phyloP scores from a whole-genome alignment of 2,888 invertebrate species.

The Globia sparganii region DNA sequence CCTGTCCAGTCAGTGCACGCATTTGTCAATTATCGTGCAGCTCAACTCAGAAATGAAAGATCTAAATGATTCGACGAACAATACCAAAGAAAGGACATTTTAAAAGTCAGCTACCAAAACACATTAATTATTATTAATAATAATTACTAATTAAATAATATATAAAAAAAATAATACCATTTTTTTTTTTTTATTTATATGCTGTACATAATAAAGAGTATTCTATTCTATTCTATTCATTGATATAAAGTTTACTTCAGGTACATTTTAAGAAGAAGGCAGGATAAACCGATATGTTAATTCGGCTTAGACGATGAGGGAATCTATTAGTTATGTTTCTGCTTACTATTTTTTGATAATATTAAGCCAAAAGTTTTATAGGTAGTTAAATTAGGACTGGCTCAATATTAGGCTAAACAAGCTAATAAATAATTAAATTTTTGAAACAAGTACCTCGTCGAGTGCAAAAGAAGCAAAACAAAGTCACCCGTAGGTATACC shows the following conservation, averaged over 20 bases:
- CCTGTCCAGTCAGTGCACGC: too few species aligned
- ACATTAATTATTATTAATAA: too few species aligned
- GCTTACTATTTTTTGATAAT: neutral
- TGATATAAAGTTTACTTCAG: neutral
- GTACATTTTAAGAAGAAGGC: neutral
- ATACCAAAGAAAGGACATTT: too few species aligned
- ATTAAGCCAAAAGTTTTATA: neutral
- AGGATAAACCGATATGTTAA: neutral
- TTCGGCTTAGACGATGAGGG: neutral
- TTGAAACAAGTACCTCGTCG: slow-evolving; percentile 30
- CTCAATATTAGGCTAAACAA: neutral
- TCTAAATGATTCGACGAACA: too few species aligned
- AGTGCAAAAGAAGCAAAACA: slow-evolving; percentile 46
- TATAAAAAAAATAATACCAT: too few species aligned
- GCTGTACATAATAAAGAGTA: too few species aligned
- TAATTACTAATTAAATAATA: too few species aligned
- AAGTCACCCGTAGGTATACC: slow-evolving; percentile 40
- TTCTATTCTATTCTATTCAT: too few species aligned
- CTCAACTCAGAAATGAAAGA: too few species aligned
- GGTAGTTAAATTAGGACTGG: too few species aligned
- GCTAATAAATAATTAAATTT: slow-evolving; percentile 47
- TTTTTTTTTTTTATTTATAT: too few species aligned
- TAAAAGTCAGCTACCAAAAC: neutral
- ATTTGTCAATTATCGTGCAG: too few species aligned
- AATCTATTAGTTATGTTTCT: neutral